A percentile compares a stretch with the other conserved stretches of the same genome.
phyloP scores from a whole-genome alignment of 1,140 invertebrate genomes.

The Araneus ventricosus region DNA sequence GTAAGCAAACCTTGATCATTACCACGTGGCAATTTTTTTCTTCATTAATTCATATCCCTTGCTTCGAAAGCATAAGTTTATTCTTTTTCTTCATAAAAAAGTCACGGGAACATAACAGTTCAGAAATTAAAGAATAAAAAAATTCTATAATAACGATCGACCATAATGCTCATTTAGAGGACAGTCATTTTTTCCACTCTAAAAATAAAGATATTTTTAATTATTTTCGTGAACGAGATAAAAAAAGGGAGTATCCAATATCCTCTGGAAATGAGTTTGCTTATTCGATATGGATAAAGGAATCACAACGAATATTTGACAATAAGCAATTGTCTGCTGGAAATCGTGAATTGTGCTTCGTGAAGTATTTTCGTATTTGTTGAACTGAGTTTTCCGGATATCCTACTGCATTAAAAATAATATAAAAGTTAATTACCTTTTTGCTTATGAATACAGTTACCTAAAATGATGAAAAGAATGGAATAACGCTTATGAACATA shows the following conservation, averaged over 20 bases:
- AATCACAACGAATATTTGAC: neutral
- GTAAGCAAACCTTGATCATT: slow-evolving; percentile 65
- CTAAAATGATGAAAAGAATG: too few relatives aligned
- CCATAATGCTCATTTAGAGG: slow-evolving; percentile 8
- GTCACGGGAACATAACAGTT: neutral
- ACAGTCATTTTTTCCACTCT: slow-evolving; percentile 14
- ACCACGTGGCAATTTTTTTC: slow-evolving; percentile 31
- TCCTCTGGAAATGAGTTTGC: slow-evolving; percentile 35
- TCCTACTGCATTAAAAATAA: too few relatives aligned
- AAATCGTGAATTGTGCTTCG: neutral
- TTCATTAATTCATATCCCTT: slow-evolving; percentile 23
- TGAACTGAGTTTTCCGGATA: too few relatives aligned
- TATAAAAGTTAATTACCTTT: too few relatives aligned
- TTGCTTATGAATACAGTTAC: too few relatives aligned
- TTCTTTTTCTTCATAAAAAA: slow-evolving; percentile 40
- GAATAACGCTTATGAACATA: too few relatives aligned
- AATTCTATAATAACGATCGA: slow-evolving; percentile 40
- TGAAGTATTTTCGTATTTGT: neutral
- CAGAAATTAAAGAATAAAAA: slow-evolving; percentile 11
- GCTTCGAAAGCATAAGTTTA: slow-evolving; percentile 50
- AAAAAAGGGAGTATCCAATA: slow-evolving; percentile 26
- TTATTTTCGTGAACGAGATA: slow-evolving; percentile 49
- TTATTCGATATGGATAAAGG: slow-evolving; percentile 28
- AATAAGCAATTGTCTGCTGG: neutral
- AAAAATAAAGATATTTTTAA: slow-evolving; percentile 59